Conservation (phyloP, 2,113 vertebrate species). For the Plectropomus leopardus region DNA sequence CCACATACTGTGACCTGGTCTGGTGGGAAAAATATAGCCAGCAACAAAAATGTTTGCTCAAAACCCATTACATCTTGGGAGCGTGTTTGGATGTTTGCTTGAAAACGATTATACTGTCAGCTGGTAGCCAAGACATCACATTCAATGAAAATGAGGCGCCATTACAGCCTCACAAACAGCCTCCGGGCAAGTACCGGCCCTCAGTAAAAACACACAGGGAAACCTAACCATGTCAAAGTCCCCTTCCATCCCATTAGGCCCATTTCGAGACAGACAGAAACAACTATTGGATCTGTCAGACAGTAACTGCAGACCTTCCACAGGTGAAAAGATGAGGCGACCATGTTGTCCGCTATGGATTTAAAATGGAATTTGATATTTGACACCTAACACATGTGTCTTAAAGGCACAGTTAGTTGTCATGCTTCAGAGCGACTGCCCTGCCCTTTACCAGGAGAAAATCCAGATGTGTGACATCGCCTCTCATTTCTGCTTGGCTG, state of each 20-base stretch:
- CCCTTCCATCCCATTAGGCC: constrained; percentile 58
- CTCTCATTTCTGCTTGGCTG: constrained; percentile 62
- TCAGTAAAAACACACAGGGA: constrained; percentile 45
- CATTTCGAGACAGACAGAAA: constrained; percentile 46
- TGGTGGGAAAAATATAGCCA: background rate
- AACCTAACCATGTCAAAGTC: constrained; percentile 63
- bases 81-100: background rate
- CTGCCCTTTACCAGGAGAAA: constrained; percentile 33
- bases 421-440: constrained; percentile 8
- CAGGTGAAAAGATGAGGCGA: constrained; percentile 44
- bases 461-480: constrained; percentile 73
- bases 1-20: background rate
- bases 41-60: background rate
- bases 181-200: constrained; percentile 47
- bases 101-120: background rate
- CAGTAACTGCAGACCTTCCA: constrained; percentile 51
- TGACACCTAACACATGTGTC: constrained; percentile 58
- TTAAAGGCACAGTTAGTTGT: constrained; percentile 33
- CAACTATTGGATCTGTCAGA: constrained; percentile 62
- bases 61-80: background rate
- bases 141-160: constrained; percentile 42
- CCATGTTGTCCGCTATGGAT: constrained; percentile 39
- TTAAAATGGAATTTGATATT: constrained; percentile 1
- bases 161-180: constrained; percentile 42
- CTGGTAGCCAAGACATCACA: constrained; percentile 27